These are phyloP conservation scores for Melanotaenia nigrans DNA, from an alignment of 2,797 vertebrate genomes.

Conservation along the genomic window DNA sequence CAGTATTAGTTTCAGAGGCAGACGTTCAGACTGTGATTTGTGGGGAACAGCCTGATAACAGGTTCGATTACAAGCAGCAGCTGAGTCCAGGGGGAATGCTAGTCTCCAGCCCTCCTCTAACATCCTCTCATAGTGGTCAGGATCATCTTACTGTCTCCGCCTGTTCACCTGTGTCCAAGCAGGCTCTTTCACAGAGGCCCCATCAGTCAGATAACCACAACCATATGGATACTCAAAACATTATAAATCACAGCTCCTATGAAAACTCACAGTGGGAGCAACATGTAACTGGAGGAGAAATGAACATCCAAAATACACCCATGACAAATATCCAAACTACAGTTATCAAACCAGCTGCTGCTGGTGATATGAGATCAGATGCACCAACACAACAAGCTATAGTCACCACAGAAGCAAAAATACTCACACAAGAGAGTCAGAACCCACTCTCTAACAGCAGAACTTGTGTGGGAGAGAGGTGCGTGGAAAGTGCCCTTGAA, in stretches of 20 bases:
- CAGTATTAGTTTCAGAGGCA: conserved; percentile 26
- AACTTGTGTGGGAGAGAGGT: conserved; percentile 74
- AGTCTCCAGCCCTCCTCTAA: conserved; percentile 45
- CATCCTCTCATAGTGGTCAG: conserved; percentile 46
- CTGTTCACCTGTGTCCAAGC: conserved; percentile 63
- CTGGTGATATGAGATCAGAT: conserved; percentile 51
- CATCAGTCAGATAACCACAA: conserved; percentile 66
- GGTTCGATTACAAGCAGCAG: conserved; percentile 69
- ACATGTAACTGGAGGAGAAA: conserved; percentile 46
- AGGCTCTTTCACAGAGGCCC: conserved; percentile 43
- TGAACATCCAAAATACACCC: conserved; percentile 56
- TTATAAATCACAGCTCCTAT: conserved; percentile 42
- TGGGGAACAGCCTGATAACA: conserved; percentile 56
- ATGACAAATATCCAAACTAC: conserved; percentile 57
- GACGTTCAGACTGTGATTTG: conserved; percentile 32
- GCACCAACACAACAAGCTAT: conserved; percentile 54
- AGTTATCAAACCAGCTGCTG: conserved; percentile 54
- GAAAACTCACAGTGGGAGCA: conserved; percentile 54
- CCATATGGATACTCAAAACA: conserved; percentile 44
- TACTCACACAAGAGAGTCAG: conserved; percentile 55
- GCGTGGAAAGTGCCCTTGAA: conserved; percentile 74
- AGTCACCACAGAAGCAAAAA: conserved; percentile 55
- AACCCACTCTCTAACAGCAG: conserved; percentile 59
- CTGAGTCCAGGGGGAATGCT: conserved; percentile 67
- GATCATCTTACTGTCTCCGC: conserved; percentile 76